Percentiles rank a stretch among this genome's conserved stretches.
These are phyloP conservation scores for Tribolium freemani DNA, from an alignment of 2,888 invertebrate species.

Conservation along the genomic window DNA sequence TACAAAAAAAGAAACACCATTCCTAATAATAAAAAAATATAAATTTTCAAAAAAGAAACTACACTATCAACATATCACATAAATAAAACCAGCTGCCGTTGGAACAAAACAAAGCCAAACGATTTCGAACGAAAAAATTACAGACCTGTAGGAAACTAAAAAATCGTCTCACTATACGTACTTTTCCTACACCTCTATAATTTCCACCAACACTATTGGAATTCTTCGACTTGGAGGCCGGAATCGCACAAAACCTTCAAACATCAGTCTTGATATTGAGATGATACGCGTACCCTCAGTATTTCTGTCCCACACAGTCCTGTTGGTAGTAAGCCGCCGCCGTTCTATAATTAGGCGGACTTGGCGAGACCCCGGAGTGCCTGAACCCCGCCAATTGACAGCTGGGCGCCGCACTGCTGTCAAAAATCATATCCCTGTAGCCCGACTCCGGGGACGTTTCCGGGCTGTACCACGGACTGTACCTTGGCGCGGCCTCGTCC, in stretches of 20 bases:
- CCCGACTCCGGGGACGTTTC: slow-evolving; percentile 67
- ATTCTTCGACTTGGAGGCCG: no score
- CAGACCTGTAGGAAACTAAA: no score
- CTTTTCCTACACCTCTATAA: no score
- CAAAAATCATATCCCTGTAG: slow-evolving; percentile 66
- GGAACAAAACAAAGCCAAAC: neutral
- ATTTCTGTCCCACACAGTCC: slow-evolving; percentile 72
- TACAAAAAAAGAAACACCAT: slow-evolving; percentile 36
- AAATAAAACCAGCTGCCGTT: slow-evolving; percentile 53
- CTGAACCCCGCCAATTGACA: slow-evolving; percentile 67
- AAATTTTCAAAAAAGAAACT: slow-evolving; percentile 35
- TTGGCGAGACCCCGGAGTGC: slow-evolving; percentile 71
- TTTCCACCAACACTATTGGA: neutral
- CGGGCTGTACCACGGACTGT: slow-evolving; percentile 72
- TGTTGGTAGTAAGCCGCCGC: slow-evolving; percentile 72
- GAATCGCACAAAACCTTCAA: slow-evolving; percentile 41
- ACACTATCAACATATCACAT: slow-evolving; percentile 52
- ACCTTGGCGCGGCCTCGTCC: slow-evolving; percentile 62
- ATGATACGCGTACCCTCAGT: slow-evolving; percentile 61
- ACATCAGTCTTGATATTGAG: slow-evolving; percentile 58
- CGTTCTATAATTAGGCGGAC: slow-evolving; percentile 70
- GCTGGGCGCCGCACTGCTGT: slow-evolving; percentile 64
- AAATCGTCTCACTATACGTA: no score
- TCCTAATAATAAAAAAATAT: slow-evolving; percentile 45
- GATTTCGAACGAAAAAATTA: neutral